Conservation (phyloP, 2,888 invertebrate genomes). For the Odontocolon sp. region DNA sequence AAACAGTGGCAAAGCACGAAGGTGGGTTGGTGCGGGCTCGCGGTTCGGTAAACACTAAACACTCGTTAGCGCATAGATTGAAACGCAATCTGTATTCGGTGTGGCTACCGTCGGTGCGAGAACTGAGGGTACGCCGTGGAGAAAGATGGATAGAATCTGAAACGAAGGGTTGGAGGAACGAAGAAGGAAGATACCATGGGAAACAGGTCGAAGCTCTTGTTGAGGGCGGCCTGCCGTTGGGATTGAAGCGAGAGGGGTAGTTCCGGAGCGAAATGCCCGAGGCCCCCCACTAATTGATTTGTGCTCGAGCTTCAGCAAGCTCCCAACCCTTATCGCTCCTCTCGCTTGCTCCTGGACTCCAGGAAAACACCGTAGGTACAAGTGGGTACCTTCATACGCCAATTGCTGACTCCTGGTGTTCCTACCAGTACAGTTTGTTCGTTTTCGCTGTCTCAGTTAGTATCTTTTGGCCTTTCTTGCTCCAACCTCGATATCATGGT, state of each 20-base stretch:
- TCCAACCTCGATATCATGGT: constrained; percentile 44
- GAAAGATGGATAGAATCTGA: constrained; percentile 57
- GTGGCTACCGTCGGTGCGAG: constrained; percentile 62
- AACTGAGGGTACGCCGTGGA: constrained; percentile 56
- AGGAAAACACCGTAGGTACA: constrained; percentile 70
- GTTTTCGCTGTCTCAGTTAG: constrained; percentile 12
- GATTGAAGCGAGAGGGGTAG: constrained; percentile 71
- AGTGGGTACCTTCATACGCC: constrained; percentile 27
- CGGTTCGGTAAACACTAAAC: constrained; percentile 80
- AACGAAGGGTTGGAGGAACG: constrained; percentile 59
- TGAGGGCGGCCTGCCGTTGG: constrained; percentile 59
- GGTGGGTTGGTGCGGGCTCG: constrained; percentile 71
- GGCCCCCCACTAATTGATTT: constrained; percentile 77
- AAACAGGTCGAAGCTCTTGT: constrained; percentile 39
- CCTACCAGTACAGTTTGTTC: constrained; percentile 11
- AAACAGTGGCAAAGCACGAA: constrained; percentile 73
- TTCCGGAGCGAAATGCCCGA: constrained; percentile 70
- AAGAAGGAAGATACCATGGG: constrained; percentile 40
- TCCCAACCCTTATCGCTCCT: constrained; percentile 20
- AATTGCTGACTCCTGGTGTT: constrained; percentile 37
- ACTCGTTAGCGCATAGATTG: constrained; percentile 80
- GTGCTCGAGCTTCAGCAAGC: constrained; percentile 73
- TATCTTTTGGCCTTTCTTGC: constrained; percentile 38
- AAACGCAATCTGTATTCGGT: constrained; percentile 78
- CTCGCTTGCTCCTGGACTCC: constrained; percentile 39